These are phyloP conservation scores for Ornithorhynchus anatinus DNA, from an alignment of 2,113 vertebrate species.

Conservation along the genomic window DNA sequence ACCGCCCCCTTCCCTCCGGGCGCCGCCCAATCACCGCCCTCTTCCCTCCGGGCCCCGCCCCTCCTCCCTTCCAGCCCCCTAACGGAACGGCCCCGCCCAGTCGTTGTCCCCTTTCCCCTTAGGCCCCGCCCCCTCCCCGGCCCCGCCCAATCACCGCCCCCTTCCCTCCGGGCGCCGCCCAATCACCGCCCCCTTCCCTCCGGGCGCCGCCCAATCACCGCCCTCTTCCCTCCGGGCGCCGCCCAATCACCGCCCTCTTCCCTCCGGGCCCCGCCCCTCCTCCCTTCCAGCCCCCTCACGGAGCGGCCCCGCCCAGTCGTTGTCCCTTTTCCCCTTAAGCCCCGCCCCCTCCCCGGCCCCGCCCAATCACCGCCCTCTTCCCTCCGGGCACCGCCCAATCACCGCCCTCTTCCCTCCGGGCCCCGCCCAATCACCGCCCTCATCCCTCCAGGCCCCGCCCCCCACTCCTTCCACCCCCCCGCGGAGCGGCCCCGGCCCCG, in stretches of 20 bases:
- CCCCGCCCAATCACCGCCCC: not conserved
- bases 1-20: not conserved
- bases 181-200: no score
- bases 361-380: not conserved
- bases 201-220: no score
- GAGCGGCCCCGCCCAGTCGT: not conserved
- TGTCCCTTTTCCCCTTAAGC: not conserved
- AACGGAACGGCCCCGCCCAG: no score
- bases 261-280: not conserved
- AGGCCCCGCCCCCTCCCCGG: no score
- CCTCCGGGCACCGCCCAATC: not conserved
- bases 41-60: not conserved
- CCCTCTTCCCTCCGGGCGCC: not conserved
- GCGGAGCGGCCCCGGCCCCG: no score
- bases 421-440: conserved; percentile 1
- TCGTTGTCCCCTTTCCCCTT: not conserved
- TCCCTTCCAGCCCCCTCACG: not conserved
- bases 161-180: not conserved
- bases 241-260: no score
- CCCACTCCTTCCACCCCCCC: no score
- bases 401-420: conserved; percentile 13
- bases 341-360: not conserved
- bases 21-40: not conserved
- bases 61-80: not conserved
- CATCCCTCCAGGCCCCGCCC: not conserved